Percentiles rank a stretch among this genome's conserved stretches.
Conservation (phyloP, 2,797 vertebrate genomes). For the Harpagifer antarcticus region DNA sequence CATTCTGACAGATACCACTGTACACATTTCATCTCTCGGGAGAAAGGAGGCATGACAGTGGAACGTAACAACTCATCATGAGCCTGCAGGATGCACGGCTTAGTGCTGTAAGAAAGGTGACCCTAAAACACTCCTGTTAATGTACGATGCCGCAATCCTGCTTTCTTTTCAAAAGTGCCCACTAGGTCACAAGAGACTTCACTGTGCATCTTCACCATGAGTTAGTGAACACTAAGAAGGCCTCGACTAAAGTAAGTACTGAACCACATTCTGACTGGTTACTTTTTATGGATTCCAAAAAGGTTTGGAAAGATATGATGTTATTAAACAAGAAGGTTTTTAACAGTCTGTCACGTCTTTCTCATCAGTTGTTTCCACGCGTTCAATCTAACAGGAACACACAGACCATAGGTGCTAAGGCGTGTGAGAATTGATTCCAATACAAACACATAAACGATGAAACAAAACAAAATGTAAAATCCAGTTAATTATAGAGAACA, state of each 20-base stretch:
- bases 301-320: not conserved
- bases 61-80: conserved; percentile 62
- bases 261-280: conserved; percentile 5
- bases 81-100: conserved; percentile 65
- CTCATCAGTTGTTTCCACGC: not conserved
- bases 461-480: conserved; percentile 12
- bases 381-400: not conserved
- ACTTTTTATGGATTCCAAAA: conserved; percentile 25
- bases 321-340: not conserved
- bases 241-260: not conserved
- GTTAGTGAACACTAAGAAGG: conserved; percentile 2
- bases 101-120: conserved; percentile 59
- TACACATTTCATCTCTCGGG: conserved; percentile 68
- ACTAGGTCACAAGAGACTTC: conserved; percentile 15
- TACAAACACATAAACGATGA: not conserved
- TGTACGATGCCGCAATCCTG: conserved; percentile 8
- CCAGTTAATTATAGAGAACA: conserved; percentile 23
- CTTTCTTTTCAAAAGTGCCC: conserved; percentile 29
- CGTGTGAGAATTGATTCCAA: not conserved
- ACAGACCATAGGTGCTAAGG: not conserved
- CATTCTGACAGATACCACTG: conserved; percentile 68
- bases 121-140: conserved; percentile 50
- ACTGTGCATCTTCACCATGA: conserved; percentile 1
- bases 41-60: conserved; percentile 68
- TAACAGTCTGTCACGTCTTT: not conserved